A percentile compares a stretch with the other conserved stretches of the same genome.
phyloP scores from a whole-genome alignment of 2,797 vertebrate species.

The Malacoraja senta region DNA sequence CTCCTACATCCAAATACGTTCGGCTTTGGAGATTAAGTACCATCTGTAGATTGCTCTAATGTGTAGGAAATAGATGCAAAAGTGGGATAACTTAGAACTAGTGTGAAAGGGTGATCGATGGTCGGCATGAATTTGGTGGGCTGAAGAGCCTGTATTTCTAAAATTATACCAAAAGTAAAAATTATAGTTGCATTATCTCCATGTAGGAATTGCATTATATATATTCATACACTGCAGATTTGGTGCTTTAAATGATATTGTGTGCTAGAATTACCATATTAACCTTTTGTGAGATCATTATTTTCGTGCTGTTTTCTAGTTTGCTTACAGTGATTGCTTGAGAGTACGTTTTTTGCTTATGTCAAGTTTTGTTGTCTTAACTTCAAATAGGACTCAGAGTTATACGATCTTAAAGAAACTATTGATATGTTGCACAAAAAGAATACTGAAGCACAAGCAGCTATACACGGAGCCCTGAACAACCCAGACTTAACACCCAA shows the following conservation, averaged over 20 bases:
- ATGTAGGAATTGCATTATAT: not conserved
- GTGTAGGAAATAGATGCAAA: no score
- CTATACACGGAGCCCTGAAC: slow-evolving; percentile 82
- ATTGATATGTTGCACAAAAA: slow-evolving; percentile 78
- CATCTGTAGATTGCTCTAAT: no score
- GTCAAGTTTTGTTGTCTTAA: not conserved
- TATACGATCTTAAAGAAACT: slow-evolving; percentile 80
- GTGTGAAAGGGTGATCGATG: no score
- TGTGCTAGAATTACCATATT: not conserved
- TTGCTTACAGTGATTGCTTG: not conserved
- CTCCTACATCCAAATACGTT: no score
- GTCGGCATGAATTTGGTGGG: no score
- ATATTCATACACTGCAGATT: no score
- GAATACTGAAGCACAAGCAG: slow-evolving; percentile 86
- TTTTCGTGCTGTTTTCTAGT: not conserved
- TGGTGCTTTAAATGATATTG: not conserved
- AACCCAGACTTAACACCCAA: slow-evolving; percentile 69
- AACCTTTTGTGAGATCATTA: not conserved
- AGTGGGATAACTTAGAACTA: no score
- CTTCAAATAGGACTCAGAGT: slow-evolving; percentile 71
- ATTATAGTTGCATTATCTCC: not conserved
- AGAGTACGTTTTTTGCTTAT: not conserved
- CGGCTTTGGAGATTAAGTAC: no score
- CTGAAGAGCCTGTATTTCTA: no score
- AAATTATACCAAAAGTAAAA: no score